Base-by-base conservation (phyloP, 2,888 invertebrate species). In the Helicoverpa assulta region DNA sequence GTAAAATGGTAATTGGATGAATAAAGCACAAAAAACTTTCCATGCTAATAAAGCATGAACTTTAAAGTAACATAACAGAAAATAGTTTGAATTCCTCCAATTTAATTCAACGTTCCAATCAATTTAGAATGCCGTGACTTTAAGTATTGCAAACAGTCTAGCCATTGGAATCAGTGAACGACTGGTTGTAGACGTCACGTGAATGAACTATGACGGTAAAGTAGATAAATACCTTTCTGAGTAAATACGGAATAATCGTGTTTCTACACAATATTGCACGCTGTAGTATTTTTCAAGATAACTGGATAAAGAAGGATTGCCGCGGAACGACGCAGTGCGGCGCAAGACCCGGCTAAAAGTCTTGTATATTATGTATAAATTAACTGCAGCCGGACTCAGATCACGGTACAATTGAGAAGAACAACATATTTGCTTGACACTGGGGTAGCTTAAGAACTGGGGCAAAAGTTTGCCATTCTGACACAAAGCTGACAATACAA, bases 211-310 rank as follows among this genome's bases (percentile, higher is more conserved):
- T 74, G 33, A 29, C 18, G 10, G 19, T 55, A 68, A 63, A 76
- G 51, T 58, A 51, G 54, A 56, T 72, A 59, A 47, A 70, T 71
- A 63, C 26, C 52, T 29, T 69, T 63, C 52, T 73, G 55, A 26
- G 57, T 78, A 70, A 70, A 78, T 73, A 65, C 54, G 40, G 50
- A 75, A 73, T 71, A 58, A 76, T 70, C 59, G 67, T 68, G 47
- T 54, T 73, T 71, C 71, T 71, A 78, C 75, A 66, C 56, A 54
- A 2, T 40, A 53, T 21, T 10, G 62, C 71, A 80, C 53, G 58
- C 59, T 62, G 53, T 69, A 58, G 19, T 61, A 72, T 57, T 58
- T 61, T 64, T 57, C 52, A 51, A 60, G 61, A 69, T 62, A 65
- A 70, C 19, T 65, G 21, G 26, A 47, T 73, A 62, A 55, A 67